A percentile compares a stretch with the other conserved stretches of the same genome.
phyloP scores from a whole-genome alignment of 2,888 invertebrate genomes.

The Lamellibrachia satsuma region DNA sequence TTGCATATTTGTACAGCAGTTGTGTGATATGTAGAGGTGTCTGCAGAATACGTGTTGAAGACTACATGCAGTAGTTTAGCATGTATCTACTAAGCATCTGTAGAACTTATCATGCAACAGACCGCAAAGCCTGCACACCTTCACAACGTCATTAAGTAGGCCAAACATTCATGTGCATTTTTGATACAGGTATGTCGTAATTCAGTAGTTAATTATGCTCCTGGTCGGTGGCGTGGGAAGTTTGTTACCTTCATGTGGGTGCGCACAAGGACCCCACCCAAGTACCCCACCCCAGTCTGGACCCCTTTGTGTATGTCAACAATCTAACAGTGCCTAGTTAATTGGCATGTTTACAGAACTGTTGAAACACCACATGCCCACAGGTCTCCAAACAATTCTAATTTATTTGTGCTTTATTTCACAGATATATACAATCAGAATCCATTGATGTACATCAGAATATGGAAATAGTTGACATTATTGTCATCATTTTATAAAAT shows the following conservation, averaged over 20 bases:
- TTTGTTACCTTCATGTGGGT: neutral
- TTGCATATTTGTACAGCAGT: neutral
- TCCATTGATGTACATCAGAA: neutral
- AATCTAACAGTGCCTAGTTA: slow-evolving; percentile 1
- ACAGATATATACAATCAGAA: neutral
- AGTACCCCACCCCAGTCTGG: neutral
- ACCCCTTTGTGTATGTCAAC: neutral
- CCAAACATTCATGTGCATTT: neutral
- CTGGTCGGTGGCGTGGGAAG: neutral
- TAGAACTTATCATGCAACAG: neutral
- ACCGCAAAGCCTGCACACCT: neutral
- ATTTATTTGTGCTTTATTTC: neutral
- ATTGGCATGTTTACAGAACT: neutral
- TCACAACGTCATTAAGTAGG: neutral
- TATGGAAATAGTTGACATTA: neutral
- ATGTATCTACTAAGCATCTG: neutral
- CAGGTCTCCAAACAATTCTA: neutral
- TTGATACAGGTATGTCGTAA: neutral
- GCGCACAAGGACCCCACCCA: neutral
- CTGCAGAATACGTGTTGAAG: neutral
- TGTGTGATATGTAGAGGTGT: neutral
- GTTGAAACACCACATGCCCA: neutral
- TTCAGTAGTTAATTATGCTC: neutral
- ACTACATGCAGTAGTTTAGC: neutral
- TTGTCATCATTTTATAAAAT: neutral